phyloP scores from a whole-genome alignment of 2,113 vertebrate species.

The Python bivittatus region DNA sequence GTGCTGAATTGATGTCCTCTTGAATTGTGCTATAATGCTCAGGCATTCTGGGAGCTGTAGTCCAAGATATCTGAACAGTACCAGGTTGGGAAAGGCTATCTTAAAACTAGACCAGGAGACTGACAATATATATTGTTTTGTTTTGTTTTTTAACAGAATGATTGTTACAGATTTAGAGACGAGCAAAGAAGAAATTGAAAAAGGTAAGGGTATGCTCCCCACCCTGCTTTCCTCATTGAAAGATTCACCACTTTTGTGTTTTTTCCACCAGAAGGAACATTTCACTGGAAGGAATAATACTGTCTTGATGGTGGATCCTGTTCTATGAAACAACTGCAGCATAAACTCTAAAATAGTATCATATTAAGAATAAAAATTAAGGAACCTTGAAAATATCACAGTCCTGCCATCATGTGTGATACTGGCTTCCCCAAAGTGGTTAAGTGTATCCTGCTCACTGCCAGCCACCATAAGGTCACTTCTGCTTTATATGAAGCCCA shows the following conservation, averaged over 20 bases:
- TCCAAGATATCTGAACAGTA: background rate
- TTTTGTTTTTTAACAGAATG: slow-evolving; percentile 46
- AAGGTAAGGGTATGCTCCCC: slow-evolving; percentile 49
- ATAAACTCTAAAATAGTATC: background rate
- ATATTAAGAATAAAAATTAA: background rate
- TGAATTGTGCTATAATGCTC: background rate
- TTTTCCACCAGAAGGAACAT: background rate
- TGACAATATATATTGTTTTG: slow-evolving; percentile 29
- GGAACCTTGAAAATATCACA: background rate
- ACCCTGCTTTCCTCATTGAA: too few species aligned
- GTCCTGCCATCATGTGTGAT: too few species aligned
- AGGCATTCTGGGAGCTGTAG: background rate
- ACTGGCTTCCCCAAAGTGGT: too few species aligned
- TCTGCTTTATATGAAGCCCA: too few species aligned
- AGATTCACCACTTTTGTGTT: background rate
- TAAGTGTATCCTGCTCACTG: too few species aligned
- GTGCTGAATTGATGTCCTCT: background rate
- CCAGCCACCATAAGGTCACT: too few species aligned
- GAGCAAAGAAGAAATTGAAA: background rate
- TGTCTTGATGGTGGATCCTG: background rate
- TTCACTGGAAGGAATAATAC: background rate
- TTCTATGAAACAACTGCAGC: background rate
- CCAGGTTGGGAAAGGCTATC: background rate
- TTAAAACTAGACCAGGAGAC: background rate
- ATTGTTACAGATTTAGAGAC: background rate